These are phyloP conservation scores for Pedetes capensis DNA, from an alignment of 2,113 vertebrate genomes.

Conservation along the genomic window DNA sequence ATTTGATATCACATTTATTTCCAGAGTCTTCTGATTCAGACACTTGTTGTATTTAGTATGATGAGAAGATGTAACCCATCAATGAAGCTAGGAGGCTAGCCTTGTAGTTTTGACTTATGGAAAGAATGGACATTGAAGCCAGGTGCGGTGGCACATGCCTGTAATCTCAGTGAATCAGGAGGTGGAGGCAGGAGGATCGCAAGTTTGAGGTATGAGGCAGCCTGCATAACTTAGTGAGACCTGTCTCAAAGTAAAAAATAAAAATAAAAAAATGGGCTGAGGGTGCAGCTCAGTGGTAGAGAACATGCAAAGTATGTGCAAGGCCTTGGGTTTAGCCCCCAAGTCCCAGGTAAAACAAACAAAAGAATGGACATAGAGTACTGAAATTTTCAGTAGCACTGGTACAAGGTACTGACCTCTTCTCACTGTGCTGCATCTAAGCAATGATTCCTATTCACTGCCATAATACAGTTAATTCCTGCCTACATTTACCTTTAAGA, in stretches of 20 bases:
- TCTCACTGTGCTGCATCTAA: neutral
- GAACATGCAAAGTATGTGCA: too few relatives aligned
- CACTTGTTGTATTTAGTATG: neutral
- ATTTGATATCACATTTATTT: neutral
- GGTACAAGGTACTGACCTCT: neutral
- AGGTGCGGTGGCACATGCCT: too few relatives aligned
- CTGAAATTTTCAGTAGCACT: neutral
- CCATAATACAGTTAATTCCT: neutral
- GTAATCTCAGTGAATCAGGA: too few relatives aligned
- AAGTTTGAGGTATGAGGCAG: too few relatives aligned
- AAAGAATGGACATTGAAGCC: neutral
- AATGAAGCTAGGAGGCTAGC: neutral
- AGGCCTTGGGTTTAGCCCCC: too few relatives aligned
- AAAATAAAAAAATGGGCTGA: too few relatives aligned
- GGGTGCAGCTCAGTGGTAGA: too few relatives aligned
- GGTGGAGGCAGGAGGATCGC: too few relatives aligned
- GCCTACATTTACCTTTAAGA: neutral
- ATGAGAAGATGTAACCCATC: neutral
- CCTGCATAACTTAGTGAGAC: too few relatives aligned
- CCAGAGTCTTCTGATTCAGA: neutral
- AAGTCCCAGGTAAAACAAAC: too few relatives aligned
- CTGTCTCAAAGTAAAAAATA: too few relatives aligned
- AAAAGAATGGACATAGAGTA: too few relatives aligned
- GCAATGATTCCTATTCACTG: neutral
- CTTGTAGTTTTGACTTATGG: neutral